Evolutionary conservation across 2,888 invertebrate genomes (phyloP), one percentile per base, ranked within the genome.

Genomic region (Lymantria dispar): DNA sequence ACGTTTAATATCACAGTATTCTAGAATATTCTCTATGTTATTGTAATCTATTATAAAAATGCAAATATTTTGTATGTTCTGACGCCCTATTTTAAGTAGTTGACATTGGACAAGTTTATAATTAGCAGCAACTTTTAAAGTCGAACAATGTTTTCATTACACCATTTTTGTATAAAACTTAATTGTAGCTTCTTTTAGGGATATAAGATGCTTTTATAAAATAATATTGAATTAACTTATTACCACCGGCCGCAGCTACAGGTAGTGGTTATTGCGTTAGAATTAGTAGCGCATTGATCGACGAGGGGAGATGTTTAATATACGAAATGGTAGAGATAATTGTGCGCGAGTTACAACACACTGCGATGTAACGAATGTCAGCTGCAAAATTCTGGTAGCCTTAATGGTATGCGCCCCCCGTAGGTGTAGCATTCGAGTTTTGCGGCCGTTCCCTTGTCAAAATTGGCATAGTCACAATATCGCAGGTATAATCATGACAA

Each of bases 111-210:
- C 38, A 45, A n/a, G 31, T 39, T 51, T 43, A 40, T 30, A 29
- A 47, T 38, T 46, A 47, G 39, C 39, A 30, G 47, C 47, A 51
- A 46, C 39, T 42, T 50, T 46, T 47, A 38, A 52, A 46, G 22
- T 39, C 14, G 40, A 44, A 43, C n/a, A 47, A 12, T 39, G 44
- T 47, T 40, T 11, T 44, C 51, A 47, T 39, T 40, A 47, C 29
- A 47, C 10, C 3, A 45, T 42, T 31, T 54, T 14, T 2, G 3
- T 5, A 29, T 54, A 63, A 52, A 53, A 14, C 51, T 47, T 45
- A 29, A 46, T 50, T 56, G 64, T 50, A 53, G 60, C 60, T 58
- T 63, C 43, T 54, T n/a, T 38, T 57, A 55, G 47, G 38, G 30
- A 9, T 58, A 48, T 46, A 46, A 60, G 15, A 44, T 38, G 38